Evolutionary conservation across 2,113 vertebrate species (phyloP), one percentile per base, ranked within the genome.

Genomic region (Oreotrochilus melanogaster): DNA sequence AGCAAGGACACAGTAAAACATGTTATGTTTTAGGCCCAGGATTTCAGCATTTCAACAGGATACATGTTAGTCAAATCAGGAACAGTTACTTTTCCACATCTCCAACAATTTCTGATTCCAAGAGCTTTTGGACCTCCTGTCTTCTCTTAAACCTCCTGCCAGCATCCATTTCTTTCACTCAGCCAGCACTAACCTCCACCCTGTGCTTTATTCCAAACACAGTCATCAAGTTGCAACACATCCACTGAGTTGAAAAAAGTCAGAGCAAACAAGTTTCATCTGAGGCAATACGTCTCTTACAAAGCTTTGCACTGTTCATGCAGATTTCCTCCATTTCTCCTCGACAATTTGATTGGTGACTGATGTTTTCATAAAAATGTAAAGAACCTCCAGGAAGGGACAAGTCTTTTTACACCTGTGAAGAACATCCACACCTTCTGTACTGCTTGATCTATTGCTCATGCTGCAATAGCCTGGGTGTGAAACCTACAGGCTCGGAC

Each of bases 61-160:
- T 74, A 90, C 75, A 76, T 35, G 22, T 86, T 88, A 86, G 64
- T 81, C 89, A 95, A 88, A 75, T 66, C 64, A 51, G 43, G 11
- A 90, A 93, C 79, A 95, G 73, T 79, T 79, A 37, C 45, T 93
- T 84, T 92, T 67, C 73, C 85, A 95, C 83, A 96, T 91, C 83
- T 96, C 94, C 83, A 97, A 93, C 64, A 69, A 67, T 71, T 87
- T 87, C 80, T 84, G 76, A 80, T 39, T 92, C 83, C 86, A 78
- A 95, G 53, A 42, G 17, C 33, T 78, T 79, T 87, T 87, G 95
- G 80, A 84, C 35, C 75, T 87, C 18, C 25, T 35, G n/a, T 48
- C 35, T 69, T 33, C 31, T 54, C 72, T 48, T 18, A 86, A 67
- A 16, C 35, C 12, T 39, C 65, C 19, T 57, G 79, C 91, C 76